Percentiles rank a stretch among this genome's conserved stretches.
phyloP scores from a whole-genome alignment of 2,797 vertebrate genomes.

The Phoxinus dragarum region DNA sequence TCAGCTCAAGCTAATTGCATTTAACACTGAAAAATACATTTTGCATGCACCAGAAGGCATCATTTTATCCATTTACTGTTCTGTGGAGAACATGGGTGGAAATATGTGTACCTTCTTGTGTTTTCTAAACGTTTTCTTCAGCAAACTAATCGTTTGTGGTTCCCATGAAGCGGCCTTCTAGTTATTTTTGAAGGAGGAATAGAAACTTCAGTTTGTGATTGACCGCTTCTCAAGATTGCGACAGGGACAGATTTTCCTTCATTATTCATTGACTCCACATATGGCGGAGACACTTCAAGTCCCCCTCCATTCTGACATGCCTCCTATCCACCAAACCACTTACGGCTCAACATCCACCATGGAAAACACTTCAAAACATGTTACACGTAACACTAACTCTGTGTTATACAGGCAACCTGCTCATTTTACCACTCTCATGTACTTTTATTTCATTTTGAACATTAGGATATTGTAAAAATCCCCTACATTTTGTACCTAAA shows the following conservation, averaged over 20 bases:
- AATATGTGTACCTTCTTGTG: background rate
- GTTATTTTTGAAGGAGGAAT: conserved; percentile 19
- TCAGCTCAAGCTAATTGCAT: conserved; percentile 27
- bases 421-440: conserved; percentile 19
- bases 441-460: background rate
- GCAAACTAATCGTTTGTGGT: conserved; percentile 20
- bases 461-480: conserved; percentile 38
- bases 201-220: background rate
- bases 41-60: conserved; percentile 29
- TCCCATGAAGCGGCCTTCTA: background rate
- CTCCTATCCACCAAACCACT: conserved; percentile 14
- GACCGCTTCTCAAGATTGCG: background rate
- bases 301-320: conserved; percentile 9
- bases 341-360: conserved; percentile 17
- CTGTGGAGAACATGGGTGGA: background rate
- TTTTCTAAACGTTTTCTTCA: conserved; percentile 2
- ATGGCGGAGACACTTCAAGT: conserved; percentile 37
- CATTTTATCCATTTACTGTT: background rate
- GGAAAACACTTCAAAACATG: conserved; percentile 27
- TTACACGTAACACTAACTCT: conserved; percentile 3
- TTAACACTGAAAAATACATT: conserved; percentile 24
- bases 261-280: conserved; percentile 56
- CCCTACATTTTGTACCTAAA: conserved; percentile 24
- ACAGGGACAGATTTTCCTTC: conserved; percentile 38
- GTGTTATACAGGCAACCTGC: background rate